Evolutionary conservation across 2,797 vertebrate genomes (phyloP).

Genomic region (Tokudaia muenninki): DNA sequence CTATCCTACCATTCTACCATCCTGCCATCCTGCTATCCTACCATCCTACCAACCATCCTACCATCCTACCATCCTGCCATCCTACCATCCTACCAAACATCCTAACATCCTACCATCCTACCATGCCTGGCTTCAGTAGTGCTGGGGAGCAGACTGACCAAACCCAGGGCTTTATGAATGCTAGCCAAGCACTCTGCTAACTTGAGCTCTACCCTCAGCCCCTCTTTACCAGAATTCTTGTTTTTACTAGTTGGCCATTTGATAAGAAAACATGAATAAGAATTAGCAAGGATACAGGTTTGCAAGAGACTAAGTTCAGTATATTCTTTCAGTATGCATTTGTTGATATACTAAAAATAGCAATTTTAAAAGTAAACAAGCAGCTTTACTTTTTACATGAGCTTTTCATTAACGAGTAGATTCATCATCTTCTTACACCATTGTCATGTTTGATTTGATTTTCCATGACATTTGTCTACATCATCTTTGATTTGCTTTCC

Average conservation of each 20-base stretch:
- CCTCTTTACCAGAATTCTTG: background rate
- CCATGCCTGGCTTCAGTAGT: background rate
- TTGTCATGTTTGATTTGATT: slow-evolving; percentile 75
- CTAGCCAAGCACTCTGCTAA: background rate
- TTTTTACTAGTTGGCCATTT: background rate
- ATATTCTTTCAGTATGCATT: slow-evolving; percentile 35
- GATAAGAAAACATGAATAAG: background rate
- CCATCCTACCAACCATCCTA: too few relatives aligned
- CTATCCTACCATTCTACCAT: too few relatives aligned
- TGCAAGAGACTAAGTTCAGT: background rate
- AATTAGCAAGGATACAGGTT: background rate
- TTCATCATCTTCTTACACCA: slow-evolving; percentile 71
- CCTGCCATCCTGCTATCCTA: too few relatives aligned
- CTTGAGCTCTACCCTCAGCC: background rate
- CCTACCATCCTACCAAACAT: too few relatives aligned
- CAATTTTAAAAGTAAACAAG: slow-evolving; percentile 67
- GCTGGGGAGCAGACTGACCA: background rate
- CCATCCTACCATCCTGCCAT: too few relatives aligned
- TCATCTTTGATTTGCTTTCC: slow-evolving; percentile 79
- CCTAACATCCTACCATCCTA: too few relatives aligned
- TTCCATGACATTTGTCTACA: slow-evolving; percentile 31
- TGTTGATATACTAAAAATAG: slow-evolving; percentile 35
- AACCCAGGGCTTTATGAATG: background rate
- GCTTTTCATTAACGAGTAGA: slow-evolving; percentile 69
- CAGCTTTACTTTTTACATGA: slow-evolving; percentile 70